Evolutionary conservation across 2,113 vertebrate species (phyloP).

Genomic region (Amblyopsis rosae): DNA sequence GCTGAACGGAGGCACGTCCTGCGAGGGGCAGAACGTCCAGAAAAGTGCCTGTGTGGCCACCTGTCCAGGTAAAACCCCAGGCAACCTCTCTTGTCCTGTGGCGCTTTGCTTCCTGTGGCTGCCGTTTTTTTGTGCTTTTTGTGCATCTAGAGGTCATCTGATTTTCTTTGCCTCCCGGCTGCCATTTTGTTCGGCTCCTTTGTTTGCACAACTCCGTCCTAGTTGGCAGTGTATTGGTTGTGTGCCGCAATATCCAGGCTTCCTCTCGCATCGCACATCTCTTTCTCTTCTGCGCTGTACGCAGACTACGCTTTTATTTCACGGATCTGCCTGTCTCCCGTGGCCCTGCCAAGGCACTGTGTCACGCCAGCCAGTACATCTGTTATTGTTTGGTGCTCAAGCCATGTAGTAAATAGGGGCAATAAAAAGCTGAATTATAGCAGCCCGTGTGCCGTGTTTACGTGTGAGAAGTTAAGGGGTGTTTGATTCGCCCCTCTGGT

Average conservation of each 20-base stretch:
- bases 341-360: constrained; percentile 30
- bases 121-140: constrained; percentile 48
- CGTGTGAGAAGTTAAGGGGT: constrained; percentile 42
- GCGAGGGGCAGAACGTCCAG: constrained; percentile 98
- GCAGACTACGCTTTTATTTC: constrained; percentile 41
- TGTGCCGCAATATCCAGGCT: constrained; percentile 40
- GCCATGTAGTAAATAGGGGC: constrained; percentile 58
- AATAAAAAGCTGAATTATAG: constrained; percentile 62
- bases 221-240: constrained; percentile 47
- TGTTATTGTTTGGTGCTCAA: constrained; percentile 60
- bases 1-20: constrained; percentile 96
- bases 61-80: constrained; percentile 87
- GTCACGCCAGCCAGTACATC: constrained; percentile 48
- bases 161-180: constrained; percentile 61
- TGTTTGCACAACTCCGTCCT: constrained; percentile 15
- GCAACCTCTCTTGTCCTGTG: constrained; percentile 65
- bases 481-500: constrained; percentile 51
- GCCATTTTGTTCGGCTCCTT: constrained; percentile 41
- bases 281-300: constrained; percentile 36
- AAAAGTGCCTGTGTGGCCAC: constrained; percentile 98
- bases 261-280: constrained; percentile 41
- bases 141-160: constrained; percentile 66
- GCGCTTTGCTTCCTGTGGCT: constrained; percentile 69
- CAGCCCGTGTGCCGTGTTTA: constrained; percentile 37
- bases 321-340: constrained; percentile 44